Percentiles rank a stretch among this genome's conserved stretches.
Evolutionary conservation across 2,888 invertebrate genomes (phyloP).

Genomic region (Melanotus villosus): DNA sequence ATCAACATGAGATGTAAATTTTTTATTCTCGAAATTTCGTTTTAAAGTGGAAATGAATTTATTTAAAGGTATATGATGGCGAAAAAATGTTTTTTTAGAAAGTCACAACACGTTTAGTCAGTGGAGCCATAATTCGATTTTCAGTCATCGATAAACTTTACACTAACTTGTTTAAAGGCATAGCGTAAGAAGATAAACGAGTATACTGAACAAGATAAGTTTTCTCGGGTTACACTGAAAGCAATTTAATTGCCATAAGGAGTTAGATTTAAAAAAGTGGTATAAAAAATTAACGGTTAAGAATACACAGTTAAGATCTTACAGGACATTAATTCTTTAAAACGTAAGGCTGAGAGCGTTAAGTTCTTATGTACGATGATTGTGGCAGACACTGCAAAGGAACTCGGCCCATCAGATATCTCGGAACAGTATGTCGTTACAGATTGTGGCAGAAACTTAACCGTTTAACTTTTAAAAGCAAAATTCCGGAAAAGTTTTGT

Average conservation of each 20-base stretch:
- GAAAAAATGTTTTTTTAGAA: too few relatives aligned
- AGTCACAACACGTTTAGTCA: too few relatives aligned
- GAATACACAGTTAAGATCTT: slow-evolving; percentile 43
- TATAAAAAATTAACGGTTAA: slow-evolving; percentile 37
- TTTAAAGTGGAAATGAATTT: too few relatives aligned
- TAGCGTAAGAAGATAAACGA: background rate
- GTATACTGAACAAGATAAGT: slow-evolving; percentile 5
- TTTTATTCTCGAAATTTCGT: too few relatives aligned
- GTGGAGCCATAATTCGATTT: too few relatives aligned
- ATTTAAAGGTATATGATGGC: too few relatives aligned
- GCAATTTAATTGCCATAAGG: slow-evolving; percentile 34
- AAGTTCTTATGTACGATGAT: slow-evolving; percentile 26
- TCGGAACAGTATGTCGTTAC: slow-evolving; percentile 14
- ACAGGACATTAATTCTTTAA: slow-evolving; percentile 45
- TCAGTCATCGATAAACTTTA: too few relatives aligned
- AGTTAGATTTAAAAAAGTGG: slow-evolving; percentile 18
- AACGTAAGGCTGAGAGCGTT: slow-evolving; percentile 24
- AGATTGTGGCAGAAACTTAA: slow-evolving; percentile 13
- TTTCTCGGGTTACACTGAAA: slow-evolving; percentile 8
- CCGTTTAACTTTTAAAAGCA: slow-evolving; percentile 14
- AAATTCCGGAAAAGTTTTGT: slow-evolving; percentile 23
- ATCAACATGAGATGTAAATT: too few relatives aligned
- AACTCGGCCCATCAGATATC: slow-evolving; percentile 34
- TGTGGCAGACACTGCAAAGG: slow-evolving; percentile 23
- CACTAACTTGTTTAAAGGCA: too few relatives aligned